Conservation (phyloP, 2,888 invertebrate genomes). For the Pollenia angustigena region DNA sequence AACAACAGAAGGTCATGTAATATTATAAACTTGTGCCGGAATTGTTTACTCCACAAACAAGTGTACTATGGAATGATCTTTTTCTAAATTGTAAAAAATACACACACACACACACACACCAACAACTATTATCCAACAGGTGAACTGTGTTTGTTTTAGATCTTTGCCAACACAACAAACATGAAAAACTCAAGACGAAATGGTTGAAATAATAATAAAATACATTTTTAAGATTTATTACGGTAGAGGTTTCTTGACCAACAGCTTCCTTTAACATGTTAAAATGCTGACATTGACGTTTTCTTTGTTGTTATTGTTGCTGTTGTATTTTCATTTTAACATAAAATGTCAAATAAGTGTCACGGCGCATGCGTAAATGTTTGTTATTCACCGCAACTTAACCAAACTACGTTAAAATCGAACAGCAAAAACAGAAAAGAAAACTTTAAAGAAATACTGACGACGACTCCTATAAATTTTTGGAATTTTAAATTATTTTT, state of each 20-base stretch:
- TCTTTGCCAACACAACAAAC: conserved; percentile 33
- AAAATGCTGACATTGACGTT: conserved; percentile 41
- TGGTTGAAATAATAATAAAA: conserved; percentile 39
- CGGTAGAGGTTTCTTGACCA: conserved; percentile 64
- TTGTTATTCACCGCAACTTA: conserved; percentile 71
- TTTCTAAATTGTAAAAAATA: conserved; percentile 17
- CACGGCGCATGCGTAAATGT: conserved; percentile 73
- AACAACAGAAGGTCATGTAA: conserved; percentile 59
- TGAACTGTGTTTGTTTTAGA: conserved; percentile 57
- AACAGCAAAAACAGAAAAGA: conserved; percentile 5
- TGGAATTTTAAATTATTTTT: conserved; percentile 60
- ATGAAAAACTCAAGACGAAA: conserved; percentile 59
- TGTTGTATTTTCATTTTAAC: conserved; percentile 57
- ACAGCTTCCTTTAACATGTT: conserved; percentile 63
- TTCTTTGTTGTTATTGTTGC: conserved; percentile 12
- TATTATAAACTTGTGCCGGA: conserved; percentile 66
- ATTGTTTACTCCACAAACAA: conserved; percentile 31
- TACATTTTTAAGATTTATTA: conserved; percentile 67
- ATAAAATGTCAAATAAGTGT: conserved; percentile 74
- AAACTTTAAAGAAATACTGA: conserved; percentile 11
- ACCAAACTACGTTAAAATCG: conserved; percentile 5
- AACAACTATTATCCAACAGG: conserved; percentile 54
- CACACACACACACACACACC: conserved; percentile 6
- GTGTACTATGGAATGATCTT: conserved; percentile 14
- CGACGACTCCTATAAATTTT: conserved; percentile 40